Evolutionary conservation across 2,888 invertebrate species (phyloP), one percentile per base, ranked within the genome.

Genomic region (Pedicia rivosa): DNA sequence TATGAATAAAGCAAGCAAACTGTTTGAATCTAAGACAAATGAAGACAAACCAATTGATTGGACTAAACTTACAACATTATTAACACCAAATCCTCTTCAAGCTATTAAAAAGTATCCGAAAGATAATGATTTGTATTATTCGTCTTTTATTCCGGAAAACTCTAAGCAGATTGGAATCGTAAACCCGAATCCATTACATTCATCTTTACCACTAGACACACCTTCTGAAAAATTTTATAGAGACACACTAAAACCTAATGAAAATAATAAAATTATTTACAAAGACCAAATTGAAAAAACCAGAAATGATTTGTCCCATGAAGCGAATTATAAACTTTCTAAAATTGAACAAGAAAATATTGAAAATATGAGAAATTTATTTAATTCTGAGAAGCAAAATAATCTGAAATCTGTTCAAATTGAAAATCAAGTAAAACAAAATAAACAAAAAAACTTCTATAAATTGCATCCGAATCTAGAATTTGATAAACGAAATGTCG

Each of bases 281-380:
- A 47, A 47, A 35, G 52, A 53, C 44, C 51, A 51, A 40, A 20
- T 42, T 8, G 48, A 50, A 29, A 28, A 43, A 10, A 42, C 40
- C 0, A 46, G 46, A 22, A 55, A 57, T 38, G 58, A 60, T 46
- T 45, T 62, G 1, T 52, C 53, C 0, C 58, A 60, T 27, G 59
- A 60, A 43, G 59, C 62, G 27, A 48, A 62, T 44, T 62, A 60
- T 33, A 60, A 60, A 38, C 45, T 62, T 2, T 62, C 60, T 1
- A 59, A 57, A 44, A 43, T 51, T 6, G 62, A 60, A 38, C 59
- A 60, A 43, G 61, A 60, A n/a, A 29, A 22, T 14, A 20, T 28
- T 14, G 36, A 28, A n/a, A 36, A 27, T 20, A 28, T 17, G 16
- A 15, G 12, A 31, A 28, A 3, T 5, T 5, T 15, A 28, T 8